Conservation (phyloP, 2,888 invertebrate species). For the Noctua comes region DNA sequence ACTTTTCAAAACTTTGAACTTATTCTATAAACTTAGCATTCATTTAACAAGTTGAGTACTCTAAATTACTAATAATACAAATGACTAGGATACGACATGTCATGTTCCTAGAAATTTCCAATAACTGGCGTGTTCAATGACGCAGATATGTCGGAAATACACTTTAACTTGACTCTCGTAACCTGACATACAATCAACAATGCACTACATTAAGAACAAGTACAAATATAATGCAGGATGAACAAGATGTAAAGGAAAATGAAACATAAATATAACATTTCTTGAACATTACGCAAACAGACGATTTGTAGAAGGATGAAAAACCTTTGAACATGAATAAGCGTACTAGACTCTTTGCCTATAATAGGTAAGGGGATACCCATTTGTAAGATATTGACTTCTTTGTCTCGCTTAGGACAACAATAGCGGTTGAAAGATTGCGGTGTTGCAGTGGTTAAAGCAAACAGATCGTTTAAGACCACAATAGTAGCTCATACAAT, state of each 20-base stretch:
- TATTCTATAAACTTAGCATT: not conserved
- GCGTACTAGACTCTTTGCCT: constrained; percentile 1
- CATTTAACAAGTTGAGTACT: not conserved
- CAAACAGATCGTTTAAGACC: constrained; percentile 31
- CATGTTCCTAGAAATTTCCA: constrained; percentile 32
- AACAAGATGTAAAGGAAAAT: constrained; percentile 22
- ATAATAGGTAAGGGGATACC: constrained; percentile 14
- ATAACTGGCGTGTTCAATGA: constrained; percentile 44
- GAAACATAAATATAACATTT: constrained; percentile 6
- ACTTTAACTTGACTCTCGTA: constrained; percentile 29
- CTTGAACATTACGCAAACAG: constrained; percentile 15
- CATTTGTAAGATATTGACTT: constrained; percentile 36
- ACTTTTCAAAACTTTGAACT: not conserved
- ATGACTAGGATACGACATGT: constrained; percentile 27
- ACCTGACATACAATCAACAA: constrained; percentile 25
- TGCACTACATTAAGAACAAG: constrained; percentile 18
- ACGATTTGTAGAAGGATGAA: not conserved
- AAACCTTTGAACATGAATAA: constrained; percentile 26
- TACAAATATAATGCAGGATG: constrained; percentile 18
- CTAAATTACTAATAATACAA: constrained; percentile 27
- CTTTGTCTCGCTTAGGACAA: constrained; percentile 19
- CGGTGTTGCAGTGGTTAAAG: constrained; percentile 23
- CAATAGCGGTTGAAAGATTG: constrained; percentile 46
- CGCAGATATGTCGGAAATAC: constrained; percentile 41
- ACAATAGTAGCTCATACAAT: constrained; percentile 36